Base-by-base conservation (phyloP, 1,140 invertebrate species). In the Oryzaephilus surinamensis region DNA sequence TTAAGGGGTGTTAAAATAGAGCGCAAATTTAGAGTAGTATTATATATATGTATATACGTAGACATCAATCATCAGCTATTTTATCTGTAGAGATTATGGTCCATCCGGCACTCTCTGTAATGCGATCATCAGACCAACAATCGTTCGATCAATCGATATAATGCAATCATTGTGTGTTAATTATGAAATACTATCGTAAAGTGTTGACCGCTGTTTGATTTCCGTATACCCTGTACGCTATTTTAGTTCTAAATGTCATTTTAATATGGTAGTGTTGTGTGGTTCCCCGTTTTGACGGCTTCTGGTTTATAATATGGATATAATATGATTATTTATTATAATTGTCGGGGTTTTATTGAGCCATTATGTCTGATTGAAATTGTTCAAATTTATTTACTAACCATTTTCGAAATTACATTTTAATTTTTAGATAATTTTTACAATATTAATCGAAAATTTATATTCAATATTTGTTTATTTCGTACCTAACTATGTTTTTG, bases 141-240 rank as follows among this genome's bases (percentile, higher is more conserved):
- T 45, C 43, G 33, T 31, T 41, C 39, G 42, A 45, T 48, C 45
- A 48, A 48, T 51, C 48, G 43, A 48, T 48, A 44, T 44, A 50
- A 47, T 41, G 41, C 46, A 51, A 51, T 51, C 44, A 52, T 44
- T 44, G 43, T 43, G 33, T 42, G 45, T 51, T 50, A 53, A 53
- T 53, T 53, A 53, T 53, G 48, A 51, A 51, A 50, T 52, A 52
- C 38, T 50, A 50, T 45, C 45, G 50, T 39, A 48, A 48, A 48
- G 46, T 51, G 49, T 51, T 48, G 49, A 52, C 50, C 50, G 46
- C 40, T 41, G 50, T 52, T 52, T 52, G 50, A 52, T 52, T 52
- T 52, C 47, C 50, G 47, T 31, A n/a, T n/a, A n/a, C n/a, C n/a
- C n/a, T n/a, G n/a, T n/a, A n/a, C 50, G 41, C 44, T 43, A 42